phyloP scores from a whole-genome alignment of 2,113 vertebrate genomes.

The Pelecanoides urinatrix region DNA sequence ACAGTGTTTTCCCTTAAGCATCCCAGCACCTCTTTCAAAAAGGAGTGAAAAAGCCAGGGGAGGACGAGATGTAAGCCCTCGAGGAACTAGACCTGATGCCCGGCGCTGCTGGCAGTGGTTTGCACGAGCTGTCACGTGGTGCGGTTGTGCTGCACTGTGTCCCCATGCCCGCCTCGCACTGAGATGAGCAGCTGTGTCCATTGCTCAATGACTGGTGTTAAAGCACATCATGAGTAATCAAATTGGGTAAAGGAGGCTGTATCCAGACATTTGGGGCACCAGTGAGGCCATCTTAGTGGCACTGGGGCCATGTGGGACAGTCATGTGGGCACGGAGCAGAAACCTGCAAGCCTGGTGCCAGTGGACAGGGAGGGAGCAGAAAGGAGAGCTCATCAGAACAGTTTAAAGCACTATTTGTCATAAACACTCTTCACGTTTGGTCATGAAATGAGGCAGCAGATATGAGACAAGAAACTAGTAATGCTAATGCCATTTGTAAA shows the following conservation, averaged over 20 bases:
- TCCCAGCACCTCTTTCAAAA: not conserved
- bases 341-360: not conserved
- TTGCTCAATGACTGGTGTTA: not conserved
- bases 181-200: not conserved
- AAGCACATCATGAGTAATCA: not conserved
- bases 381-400: not conserved
- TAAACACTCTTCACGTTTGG: not conserved
- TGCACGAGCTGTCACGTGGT: not conserved
- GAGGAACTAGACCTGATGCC: not conserved
- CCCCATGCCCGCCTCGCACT: not conserved
- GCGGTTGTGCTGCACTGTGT: not conserved
- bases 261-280: not conserved
- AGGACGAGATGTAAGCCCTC: not conserved
- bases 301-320: rapidly evolving
- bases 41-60: not conserved
- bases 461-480: not conserved
- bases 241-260: not conserved
- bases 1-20: not conserved
- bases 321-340: not conserved
- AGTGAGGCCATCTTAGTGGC: not conserved
- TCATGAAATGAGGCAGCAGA: not conserved
- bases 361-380: not conserved
- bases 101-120: not conserved
- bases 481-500: conserved; percentile 12
- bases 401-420: not conserved